Evolutionary conservation across 2,888 invertebrate genomes (phyloP), one percentile per base, ranked within the genome.

Genomic region (Epirrhoe alternata): DNA sequence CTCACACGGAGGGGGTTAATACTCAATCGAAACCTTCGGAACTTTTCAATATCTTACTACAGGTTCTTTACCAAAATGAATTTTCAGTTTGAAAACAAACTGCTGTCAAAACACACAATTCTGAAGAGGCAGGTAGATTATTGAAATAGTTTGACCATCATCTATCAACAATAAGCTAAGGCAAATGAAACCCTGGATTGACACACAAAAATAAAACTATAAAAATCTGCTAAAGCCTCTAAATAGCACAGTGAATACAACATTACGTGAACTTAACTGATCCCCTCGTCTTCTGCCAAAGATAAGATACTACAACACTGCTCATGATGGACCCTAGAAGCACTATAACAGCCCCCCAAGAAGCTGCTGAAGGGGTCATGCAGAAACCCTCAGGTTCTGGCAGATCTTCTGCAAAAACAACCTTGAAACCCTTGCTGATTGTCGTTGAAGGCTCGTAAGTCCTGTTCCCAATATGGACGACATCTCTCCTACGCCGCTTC

Each of bases 381-480:
- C 96, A 97, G 69, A 96, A 90, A 5, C 86, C 94, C 53, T 84
- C 77, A 30, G 85, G 73, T 80, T 81, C 83, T 71, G 88, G 88
- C 57, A 96, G 85, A 74, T 96, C 96, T 76, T 96, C 96, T 1
- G 95, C 95, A 74, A 96, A 93, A 31, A 96, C 94, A 2, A 96
- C 96, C 70, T 94, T 93, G 64, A 96, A 89, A 53, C 95, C 94
- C 79, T 96, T 95, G 16, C 94, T 94, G 74, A 96, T 94, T 30
- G 94, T 94, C 0, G 96, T 94, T 0, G 95, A 77, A 45, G 96
- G 95, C 17, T 94, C 94, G 10, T 92, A 76, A 0, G 94, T 94
- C 38, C 90, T 91, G 69, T 94, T 94, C 10, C 90, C 88, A 6
- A 88, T 65, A 61, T 92, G 90, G 17, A 89, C 85, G n/a, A 92